These are phyloP conservation scores for Diloba caeruleocephala DNA, from an alignment of 2,888 invertebrate species.

Conservation along the genomic window DNA sequence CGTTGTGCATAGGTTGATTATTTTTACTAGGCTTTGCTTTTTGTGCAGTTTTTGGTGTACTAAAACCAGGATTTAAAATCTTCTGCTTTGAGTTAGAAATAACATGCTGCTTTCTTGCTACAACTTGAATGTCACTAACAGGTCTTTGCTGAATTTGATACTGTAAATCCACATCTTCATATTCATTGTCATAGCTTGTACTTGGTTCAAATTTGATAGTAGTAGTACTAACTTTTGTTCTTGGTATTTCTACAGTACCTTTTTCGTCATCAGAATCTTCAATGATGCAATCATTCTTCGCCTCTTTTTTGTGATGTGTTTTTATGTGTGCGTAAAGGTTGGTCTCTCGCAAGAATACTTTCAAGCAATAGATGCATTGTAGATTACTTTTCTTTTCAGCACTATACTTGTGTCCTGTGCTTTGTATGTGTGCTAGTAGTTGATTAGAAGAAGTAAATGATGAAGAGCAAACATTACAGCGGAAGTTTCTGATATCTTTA, in stretches of 20 bases:
- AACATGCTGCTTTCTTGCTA: constrained; percentile 71
- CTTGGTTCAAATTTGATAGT: constrained; percentile 74
- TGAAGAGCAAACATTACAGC: constrained; percentile 89
- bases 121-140: constrained; percentile 85
- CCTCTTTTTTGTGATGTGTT: constrained; percentile 90
- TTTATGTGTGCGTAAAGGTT: constrained; percentile 93
- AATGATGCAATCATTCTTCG: constrained; percentile 91
- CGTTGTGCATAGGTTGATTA: constrained; percentile 55
- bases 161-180: constrained; percentile 71
- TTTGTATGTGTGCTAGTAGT: constrained; percentile 87
- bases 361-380: constrained; percentile 93
- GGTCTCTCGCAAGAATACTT: constrained; percentile 91
- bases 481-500: constrained; percentile 78
- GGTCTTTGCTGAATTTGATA: constrained; percentile 76
- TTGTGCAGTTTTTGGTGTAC: constrained; percentile 50
- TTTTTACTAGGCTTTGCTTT: constrained; percentile 55
- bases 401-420: constrained; percentile 87
- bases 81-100: constrained; percentile 71
- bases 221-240: constrained; percentile 35
- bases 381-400: constrained; percentile 81
- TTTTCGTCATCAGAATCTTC: constrained; percentile 88
- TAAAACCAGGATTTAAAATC: constrained; percentile 78
- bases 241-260: constrained; percentile 23
- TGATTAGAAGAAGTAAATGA: constrained; percentile 80
- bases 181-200: constrained; percentile 66